These are phyloP conservation scores for Cheilosia scutellata DNA, from an alignment of 2,888 invertebrate genomes.

Conservation along the genomic window DNA sequence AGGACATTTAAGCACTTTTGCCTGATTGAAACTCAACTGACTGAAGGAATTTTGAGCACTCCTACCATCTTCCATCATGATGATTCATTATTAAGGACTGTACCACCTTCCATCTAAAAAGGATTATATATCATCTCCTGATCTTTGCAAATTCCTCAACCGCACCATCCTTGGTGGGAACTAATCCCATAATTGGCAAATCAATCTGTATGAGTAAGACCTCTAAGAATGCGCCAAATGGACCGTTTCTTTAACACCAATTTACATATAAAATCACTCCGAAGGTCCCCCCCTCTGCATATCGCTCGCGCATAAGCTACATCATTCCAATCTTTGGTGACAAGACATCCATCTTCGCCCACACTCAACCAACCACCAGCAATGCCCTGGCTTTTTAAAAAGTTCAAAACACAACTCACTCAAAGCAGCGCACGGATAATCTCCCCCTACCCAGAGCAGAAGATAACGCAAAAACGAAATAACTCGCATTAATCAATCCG, in stretches of 20 bases:
- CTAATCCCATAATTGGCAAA: constrained; percentile 35
- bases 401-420: constrained; percentile 48
- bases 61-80: no score
- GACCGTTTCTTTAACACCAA: neutral
- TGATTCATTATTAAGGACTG: no score
- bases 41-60: no score
- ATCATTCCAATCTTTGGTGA: constrained; percentile 65
- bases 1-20: no score
- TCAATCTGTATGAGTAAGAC: constrained; percentile 33
- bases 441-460: constrained; percentile 15
- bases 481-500: constrained; percentile 73
- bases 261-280: constrained; percentile 25
- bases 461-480: constrained; percentile 62
- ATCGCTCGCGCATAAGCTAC: neutral
- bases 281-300: neutral
- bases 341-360: constrained; percentile 74
- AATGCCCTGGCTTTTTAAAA: neutral
- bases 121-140: no score
- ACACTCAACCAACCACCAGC: constrained; percentile 12
- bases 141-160: no score
- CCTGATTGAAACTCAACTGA: no score
- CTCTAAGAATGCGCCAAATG: neutral
- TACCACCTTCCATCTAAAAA: no score
- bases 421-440: constrained; percentile 48
- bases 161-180: neutral